phyloP scores from a whole-genome alignment of 2,113 vertebrate genomes.

The Sturnus vulgaris region DNA sequence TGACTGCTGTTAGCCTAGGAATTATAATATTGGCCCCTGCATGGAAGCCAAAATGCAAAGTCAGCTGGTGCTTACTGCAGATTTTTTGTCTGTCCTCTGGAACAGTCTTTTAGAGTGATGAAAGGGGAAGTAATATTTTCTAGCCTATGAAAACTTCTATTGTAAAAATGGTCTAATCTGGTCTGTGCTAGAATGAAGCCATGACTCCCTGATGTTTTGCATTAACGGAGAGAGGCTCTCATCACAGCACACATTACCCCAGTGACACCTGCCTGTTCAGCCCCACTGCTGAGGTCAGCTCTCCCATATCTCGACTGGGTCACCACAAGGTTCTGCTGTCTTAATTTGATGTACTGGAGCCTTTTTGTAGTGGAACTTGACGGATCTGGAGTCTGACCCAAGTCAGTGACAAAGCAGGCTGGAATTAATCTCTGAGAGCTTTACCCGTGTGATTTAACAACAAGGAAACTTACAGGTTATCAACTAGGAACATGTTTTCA shows the following conservation, averaged over 20 bases:
- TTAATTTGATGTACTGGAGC: neutral
- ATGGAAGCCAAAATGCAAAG: neutral
- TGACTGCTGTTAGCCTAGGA: neutral
- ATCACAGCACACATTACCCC: neutral
- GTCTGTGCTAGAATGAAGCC: conserved; percentile 19
- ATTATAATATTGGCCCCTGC: neutral
- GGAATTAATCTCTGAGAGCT: neutral
- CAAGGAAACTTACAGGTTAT: neutral
- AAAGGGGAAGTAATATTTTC: conserved; percentile 21
- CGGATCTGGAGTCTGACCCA: neutral
- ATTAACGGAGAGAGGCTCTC: neutral
- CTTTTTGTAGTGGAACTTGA: neutral
- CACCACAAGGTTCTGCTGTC: neutral
- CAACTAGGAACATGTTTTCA: neutral
- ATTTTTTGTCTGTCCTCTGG: neutral
- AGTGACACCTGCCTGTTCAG: neutral
- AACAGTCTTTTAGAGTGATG: neutral
- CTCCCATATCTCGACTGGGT: neutral
- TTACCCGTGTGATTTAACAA: neutral
- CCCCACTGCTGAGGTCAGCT: neutral
- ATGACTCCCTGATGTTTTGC: neutral
- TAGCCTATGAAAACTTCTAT: neutral
- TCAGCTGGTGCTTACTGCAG: neutral
- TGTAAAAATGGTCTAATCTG: conserved; percentile 31
- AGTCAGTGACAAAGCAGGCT: neutral